phyloP scores from a whole-genome alignment of 2,888 invertebrate species.

The Andrena bucephala region DNA sequence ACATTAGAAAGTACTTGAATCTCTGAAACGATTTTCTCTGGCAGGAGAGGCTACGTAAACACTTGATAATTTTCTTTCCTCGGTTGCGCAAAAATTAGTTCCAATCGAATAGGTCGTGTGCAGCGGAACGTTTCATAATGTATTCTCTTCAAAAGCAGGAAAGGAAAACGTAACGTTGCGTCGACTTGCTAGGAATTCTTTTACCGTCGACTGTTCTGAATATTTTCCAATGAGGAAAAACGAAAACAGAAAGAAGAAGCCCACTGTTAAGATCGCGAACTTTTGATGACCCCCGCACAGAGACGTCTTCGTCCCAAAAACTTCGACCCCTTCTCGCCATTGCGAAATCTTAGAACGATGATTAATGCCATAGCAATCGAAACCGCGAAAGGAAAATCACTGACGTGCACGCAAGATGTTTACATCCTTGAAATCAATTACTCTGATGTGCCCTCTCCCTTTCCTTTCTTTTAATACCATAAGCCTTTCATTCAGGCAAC shows the following conservation, averaged over 20 bases:
- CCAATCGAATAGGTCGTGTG: conserved; percentile 37
- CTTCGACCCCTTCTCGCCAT: not conserved
- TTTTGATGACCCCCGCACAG: not conserved
- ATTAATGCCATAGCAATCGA: conserved; percentile 56
- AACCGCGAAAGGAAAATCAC: conserved; percentile 13
- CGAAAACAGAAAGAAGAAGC: not conserved
- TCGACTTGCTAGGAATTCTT: not conserved
- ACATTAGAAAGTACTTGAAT: conserved; percentile 32
- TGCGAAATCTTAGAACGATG: conserved; percentile 32
- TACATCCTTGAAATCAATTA: conserved; percentile 11
- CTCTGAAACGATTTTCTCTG: conserved; percentile 20
- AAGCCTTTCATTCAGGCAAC: not conserved
- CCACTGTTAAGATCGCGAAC: no score
- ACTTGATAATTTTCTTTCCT: conserved; percentile 46
- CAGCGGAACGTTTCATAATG: conserved; percentile 58
- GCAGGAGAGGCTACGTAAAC: conserved; percentile 26
- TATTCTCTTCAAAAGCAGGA: conserved; percentile 18
- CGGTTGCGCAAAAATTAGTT: conserved; percentile 57
- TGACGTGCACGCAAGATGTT: not conserved
- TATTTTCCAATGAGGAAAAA: not conserved
- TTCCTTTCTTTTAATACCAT: not conserved
- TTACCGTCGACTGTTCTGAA: not conserved
- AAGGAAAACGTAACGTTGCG: not conserved
- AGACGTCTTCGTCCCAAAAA: conserved; percentile 1
- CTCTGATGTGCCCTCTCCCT: not conserved